Conservation (phyloP, 92 coral and sea anemone genomes). For the Phenganax stokvisi region DNA sequence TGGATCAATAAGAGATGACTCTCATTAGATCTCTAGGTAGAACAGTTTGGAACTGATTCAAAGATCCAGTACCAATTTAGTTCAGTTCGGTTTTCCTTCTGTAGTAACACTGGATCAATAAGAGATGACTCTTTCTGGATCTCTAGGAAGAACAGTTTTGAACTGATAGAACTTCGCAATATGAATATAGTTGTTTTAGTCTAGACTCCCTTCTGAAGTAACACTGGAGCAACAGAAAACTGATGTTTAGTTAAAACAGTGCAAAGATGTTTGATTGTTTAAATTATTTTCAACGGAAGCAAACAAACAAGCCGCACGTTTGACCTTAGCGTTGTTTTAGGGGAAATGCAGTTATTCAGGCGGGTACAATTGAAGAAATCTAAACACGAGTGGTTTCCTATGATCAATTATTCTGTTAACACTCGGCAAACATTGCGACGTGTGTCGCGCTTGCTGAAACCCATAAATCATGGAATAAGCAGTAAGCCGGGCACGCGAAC, state of each 20-base stretch:
- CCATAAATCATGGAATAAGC: not conserved
- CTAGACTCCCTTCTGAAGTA: no score
- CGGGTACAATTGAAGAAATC: slow-evolving; percentile 16
- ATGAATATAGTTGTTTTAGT: no score
- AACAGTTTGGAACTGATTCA: no score
- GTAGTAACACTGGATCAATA: no score
- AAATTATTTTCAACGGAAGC: slow-evolving; percentile 5
- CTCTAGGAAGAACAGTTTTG: no score
- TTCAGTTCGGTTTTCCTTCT: no score
- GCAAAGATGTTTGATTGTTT: not conserved
- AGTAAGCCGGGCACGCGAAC: no score
- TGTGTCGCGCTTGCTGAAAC: not conserved
- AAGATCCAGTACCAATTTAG: no score
- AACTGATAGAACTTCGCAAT: no score
- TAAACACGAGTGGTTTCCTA: slow-evolving; percentile 18
- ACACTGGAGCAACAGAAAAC: not conserved
- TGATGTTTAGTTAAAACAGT: not conserved
- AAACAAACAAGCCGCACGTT: slow-evolving; percentile 7
- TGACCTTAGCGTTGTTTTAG: slow-evolving; percentile 19
- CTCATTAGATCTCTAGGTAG: no score
- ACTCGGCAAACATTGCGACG: slow-evolving; percentile 20
- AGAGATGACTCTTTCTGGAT: no score
- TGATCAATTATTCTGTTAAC: slow-evolving; percentile 22
- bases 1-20: no score
- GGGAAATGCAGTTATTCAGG: slow-evolving; percentile 14